Evolutionary conservation across 2,888 invertebrate genomes (phyloP).

Genomic region (Eupsilia transversa): DNA sequence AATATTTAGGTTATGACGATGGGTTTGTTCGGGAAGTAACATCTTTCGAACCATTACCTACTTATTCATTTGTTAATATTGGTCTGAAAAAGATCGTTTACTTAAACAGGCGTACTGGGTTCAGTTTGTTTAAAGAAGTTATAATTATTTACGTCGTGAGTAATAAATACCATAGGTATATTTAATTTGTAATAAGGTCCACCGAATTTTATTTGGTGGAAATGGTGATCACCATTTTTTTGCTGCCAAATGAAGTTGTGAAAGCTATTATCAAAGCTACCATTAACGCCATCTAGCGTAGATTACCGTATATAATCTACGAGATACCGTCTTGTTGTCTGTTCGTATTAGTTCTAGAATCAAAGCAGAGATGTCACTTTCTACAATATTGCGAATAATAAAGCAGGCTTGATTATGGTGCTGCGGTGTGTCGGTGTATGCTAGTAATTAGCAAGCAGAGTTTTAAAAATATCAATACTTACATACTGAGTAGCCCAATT

Average conservation of each 20-base stretch:
- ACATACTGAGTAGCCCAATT: not conserved
- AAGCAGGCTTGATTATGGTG: not conserved
- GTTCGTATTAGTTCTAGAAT: slow-evolving; percentile 21
- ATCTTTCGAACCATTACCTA: not conserved
- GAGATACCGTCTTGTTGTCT: too few relatives aligned
- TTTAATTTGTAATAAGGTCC: not conserved
- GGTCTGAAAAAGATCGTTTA: not conserved
- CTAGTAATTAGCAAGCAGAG: too few relatives aligned
- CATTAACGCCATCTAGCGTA: slow-evolving; percentile 9
- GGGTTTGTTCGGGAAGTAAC: not conserved
- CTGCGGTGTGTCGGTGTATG: not conserved
- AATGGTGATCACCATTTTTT: not conserved
- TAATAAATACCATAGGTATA: not conserved
- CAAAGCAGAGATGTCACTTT: slow-evolving; percentile 44
- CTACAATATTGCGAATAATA: not conserved
- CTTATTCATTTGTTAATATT: not conserved
- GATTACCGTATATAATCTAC: not conserved
- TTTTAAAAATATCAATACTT: not conserved
- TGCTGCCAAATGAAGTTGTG: not conserved
- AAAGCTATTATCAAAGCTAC: not conserved
- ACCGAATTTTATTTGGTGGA: not conserved
- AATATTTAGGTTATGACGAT: not conserved
- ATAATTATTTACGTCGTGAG: not conserved
- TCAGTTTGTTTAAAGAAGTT: not conserved
- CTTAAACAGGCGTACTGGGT: not conserved